Evolutionary conservation across 2,888 invertebrate species (phyloP).

Genomic region (Eurytoma californica): DNA sequence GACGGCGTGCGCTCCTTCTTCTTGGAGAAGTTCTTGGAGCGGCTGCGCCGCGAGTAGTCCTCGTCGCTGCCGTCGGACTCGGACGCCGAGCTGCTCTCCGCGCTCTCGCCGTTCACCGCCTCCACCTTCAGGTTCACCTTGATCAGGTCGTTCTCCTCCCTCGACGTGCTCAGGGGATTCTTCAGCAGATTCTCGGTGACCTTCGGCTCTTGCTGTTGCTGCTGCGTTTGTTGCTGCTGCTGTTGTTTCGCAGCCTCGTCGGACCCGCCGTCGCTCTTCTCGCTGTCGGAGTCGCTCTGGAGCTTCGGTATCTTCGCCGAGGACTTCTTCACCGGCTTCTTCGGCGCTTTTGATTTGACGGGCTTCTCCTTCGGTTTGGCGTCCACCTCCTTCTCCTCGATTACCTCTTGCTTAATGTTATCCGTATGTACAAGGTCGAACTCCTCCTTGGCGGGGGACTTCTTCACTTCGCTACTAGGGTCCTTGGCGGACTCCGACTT

Average conservation of each 20-base stretch:
- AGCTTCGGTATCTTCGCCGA: slow-evolving; percentile 22
- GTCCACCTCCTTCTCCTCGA: slow-evolving; percentile 62
- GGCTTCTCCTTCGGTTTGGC: slow-evolving; percentile 60
- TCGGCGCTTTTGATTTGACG: slow-evolving; percentile 45
- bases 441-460: slow-evolving; percentile 55
- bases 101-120: slow-evolving; percentile 58
- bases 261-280: slow-evolving; percentile 25
- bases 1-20: slow-evolving; percentile 65
- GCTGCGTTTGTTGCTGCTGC: background rate
- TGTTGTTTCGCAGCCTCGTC: slow-evolving; percentile 19
- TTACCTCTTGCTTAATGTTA: slow-evolving; percentile 68
- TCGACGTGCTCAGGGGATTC: slow-evolving; percentile 53
- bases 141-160: slow-evolving; percentile 44
- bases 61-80: slow-evolving; percentile 69
- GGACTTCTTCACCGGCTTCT: slow-evolving; percentile 36
- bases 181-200: background rate
- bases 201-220: background rate
- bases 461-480: slow-evolving; percentile 59
- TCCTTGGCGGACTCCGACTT: slow-evolving; percentile 62
- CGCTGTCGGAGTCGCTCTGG: slow-evolving; percentile 32
- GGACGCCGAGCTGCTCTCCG: slow-evolving; percentile 50
- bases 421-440: slow-evolving; percentile 50
- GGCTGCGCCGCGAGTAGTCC: slow-evolving; percentile 70
- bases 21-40: slow-evolving; percentile 60
- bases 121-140: slow-evolving; percentile 48